Conservation (phyloP, 2,113 vertebrate species). For the Chiloscyllium plagiosum region DNA sequence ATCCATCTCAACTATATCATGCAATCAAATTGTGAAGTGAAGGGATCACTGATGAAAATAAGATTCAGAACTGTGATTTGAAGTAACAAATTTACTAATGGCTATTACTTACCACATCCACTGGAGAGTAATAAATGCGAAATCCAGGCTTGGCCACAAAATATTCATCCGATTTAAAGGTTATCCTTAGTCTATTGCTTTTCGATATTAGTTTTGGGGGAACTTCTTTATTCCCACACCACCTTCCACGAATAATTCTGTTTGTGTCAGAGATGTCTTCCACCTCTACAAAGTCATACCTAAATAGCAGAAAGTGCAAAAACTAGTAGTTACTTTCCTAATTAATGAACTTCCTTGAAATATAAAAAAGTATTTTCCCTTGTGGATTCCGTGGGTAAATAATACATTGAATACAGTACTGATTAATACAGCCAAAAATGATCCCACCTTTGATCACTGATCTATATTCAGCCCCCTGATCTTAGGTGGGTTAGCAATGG, state of each 20-base stretch:
- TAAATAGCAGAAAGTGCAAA: slow-evolving; percentile 46
- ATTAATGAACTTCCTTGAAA: not conserved
- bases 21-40: not conserved
- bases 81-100: not conserved
- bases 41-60: not conserved
- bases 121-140: slow-evolving; percentile 80
- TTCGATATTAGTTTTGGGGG: slow-evolving; percentile 82
- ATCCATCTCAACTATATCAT: not conserved
- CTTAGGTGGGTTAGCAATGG: not conserved
- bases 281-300: slow-evolving; percentile 94
- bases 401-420: not conserved
- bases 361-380: not conserved
- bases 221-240: slow-evolving; percentile 82
- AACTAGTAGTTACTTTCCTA: not conserved
- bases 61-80: not conserved
- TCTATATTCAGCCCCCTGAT: not conserved
- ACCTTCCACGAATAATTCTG: slow-evolving; percentile 82
- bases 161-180: slow-evolving; percentile 93
- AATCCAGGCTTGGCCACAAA: slow-evolving; percentile 97
- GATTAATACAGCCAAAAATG: not conserved
- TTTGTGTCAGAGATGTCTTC: slow-evolving; percentile 83
- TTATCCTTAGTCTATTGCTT: slow-evolving; percentile 81
- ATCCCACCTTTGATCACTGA: not conserved
- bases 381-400: not conserved
- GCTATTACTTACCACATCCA: slow-evolving; percentile 59